These are phyloP conservation scores for Drosophila prolongata DNA, from an alignment of 2,888 invertebrate genomes.

Conservation along the genomic window DNA sequence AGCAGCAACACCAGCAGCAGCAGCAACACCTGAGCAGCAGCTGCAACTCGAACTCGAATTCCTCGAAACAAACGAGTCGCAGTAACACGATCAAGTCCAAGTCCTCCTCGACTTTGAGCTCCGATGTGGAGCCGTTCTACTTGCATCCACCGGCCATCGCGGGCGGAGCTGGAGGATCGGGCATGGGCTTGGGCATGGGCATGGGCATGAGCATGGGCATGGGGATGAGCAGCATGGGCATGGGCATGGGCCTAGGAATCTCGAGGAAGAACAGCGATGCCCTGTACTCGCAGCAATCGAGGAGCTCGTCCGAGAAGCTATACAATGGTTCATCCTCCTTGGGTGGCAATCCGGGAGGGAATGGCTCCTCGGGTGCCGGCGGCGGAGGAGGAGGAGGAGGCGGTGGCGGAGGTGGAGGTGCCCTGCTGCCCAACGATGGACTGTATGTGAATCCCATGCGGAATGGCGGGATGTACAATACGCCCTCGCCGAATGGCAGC, in stretches of 20 bases:
- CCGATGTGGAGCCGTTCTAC: conserved; percentile 89
- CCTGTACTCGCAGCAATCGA: conserved; percentile 79
- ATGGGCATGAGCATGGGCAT: conserved; percentile 16
- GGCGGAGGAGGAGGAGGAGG: conserved; percentile 2
- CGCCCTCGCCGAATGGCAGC: conserved; percentile 86
- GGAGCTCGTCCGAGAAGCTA: conserved; percentile 82
- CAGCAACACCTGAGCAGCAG: conserved; percentile 69
- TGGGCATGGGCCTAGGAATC: conserved; percentile 51
- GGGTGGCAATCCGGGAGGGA: conserved; percentile 54
- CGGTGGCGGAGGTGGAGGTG: conserved; percentile 18
- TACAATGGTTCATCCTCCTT: conserved; percentile 68
- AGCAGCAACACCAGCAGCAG: conserved; percentile 59
- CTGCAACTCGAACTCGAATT: conserved; percentile 80
- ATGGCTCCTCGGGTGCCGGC: conserved; percentile 14
- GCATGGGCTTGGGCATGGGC: conserved; percentile 6
- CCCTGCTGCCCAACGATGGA: conserved; percentile 87
- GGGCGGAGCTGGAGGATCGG: conserved; percentile 43
- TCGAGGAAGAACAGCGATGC: conserved; percentile 82
- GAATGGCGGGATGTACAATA: conserved; percentile 85
- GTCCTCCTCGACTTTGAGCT: conserved; percentile 84
- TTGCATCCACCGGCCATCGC: conserved; percentile 88
- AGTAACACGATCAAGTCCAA: conserved; percentile 84
- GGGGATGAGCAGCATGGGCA: conserved; percentile 14
- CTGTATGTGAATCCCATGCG: conserved; percentile 94
- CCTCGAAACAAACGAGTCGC: conserved; percentile 81